Conservation (phyloP, 2,113 vertebrate genomes). For the Brachyhypopomus occidentalis region DNA sequence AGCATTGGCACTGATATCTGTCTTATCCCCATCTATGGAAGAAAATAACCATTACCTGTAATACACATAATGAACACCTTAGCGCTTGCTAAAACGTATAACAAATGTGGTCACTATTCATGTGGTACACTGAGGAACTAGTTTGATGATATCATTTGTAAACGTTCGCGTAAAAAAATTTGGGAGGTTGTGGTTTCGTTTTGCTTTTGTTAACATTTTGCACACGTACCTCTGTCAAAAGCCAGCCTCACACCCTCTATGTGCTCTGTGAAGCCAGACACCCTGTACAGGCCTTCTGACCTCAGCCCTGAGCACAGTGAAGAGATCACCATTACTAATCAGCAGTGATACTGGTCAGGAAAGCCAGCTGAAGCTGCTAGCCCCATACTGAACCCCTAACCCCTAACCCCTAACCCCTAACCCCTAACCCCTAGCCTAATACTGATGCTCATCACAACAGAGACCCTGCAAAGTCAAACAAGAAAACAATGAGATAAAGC, state of each 20-base stretch:
- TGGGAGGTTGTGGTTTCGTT: neutral
- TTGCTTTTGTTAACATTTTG: constrained; percentile 43
- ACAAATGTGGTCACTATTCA: neutral
- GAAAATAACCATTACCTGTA: constrained; percentile 25
- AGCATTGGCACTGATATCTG: constrained; percentile 87
- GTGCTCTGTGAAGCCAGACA: constrained; percentile 96
- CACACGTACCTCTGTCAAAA: constrained; percentile 95
- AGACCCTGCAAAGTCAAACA: neutral
- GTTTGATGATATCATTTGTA: no score
- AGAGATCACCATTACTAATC: neutral
- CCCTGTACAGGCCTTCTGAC: constrained; percentile 95
- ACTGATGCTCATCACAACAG: neutral
- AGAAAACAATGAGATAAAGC: neutral
- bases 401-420: no score
- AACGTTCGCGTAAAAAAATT: no score
- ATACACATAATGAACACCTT: neutral
- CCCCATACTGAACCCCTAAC: neutral
- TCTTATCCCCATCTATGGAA: constrained; percentile 89
- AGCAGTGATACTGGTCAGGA: neutral
- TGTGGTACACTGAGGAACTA: neutral
- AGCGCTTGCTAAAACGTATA: neutral
- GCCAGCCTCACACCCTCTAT: constrained; percentile 93
- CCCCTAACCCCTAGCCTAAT: no score
- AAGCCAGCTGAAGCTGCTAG: neutral
- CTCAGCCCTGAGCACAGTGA: constrained; percentile 80